These are phyloP conservation scores for Epinotia nisella DNA, from an alignment of 2,888 invertebrate genomes.

Conservation along the genomic window DNA sequence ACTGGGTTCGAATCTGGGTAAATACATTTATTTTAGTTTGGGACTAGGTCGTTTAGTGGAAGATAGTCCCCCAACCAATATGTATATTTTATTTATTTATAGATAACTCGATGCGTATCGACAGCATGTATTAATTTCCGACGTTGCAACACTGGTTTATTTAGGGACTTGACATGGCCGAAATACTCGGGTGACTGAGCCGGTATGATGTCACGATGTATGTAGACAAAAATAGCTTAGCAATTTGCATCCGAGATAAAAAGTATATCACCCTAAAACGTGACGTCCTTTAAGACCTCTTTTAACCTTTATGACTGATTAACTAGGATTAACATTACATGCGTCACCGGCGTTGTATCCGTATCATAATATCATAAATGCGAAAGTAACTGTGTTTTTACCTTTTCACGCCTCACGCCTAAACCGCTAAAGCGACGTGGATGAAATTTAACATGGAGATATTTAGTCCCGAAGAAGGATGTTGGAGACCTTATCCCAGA, in stretches of 20 bases:
- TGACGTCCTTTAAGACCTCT: conserved; percentile 1
- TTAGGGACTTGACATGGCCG: conserved; percentile 41
- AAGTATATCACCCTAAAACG: conserved; percentile 9
- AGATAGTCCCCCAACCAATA: too few species aligned
- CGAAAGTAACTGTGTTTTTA: background rate
- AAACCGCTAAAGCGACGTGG: background rate
- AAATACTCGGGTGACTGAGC: conserved; percentile 31
- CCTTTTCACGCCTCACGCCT: background rate
- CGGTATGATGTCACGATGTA: conserved; percentile 15
- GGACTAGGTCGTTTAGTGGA: too few species aligned
- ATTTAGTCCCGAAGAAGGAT: background rate
- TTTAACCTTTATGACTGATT: conserved; percentile 14
- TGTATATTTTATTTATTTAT: too few species aligned
- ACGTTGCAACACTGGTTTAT: conserved; percentile 42
- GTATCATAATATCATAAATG: background rate
- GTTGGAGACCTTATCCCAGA: too few species aligned
- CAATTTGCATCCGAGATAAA: conserved; percentile 7
- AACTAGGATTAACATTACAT: background rate
- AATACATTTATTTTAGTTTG: too few species aligned
- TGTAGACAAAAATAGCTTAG: background rate
- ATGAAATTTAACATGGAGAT: background rate
- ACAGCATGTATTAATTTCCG: conserved; percentile 36
- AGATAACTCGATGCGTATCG: conserved; percentile 19
- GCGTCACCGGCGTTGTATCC: background rate
- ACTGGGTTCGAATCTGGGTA: too few species aligned